These are phyloP conservation scores for Drosophila kurseongensis DNA, from an alignment of 1,140 invertebrate genomes.

Conservation along the genomic window DNA sequence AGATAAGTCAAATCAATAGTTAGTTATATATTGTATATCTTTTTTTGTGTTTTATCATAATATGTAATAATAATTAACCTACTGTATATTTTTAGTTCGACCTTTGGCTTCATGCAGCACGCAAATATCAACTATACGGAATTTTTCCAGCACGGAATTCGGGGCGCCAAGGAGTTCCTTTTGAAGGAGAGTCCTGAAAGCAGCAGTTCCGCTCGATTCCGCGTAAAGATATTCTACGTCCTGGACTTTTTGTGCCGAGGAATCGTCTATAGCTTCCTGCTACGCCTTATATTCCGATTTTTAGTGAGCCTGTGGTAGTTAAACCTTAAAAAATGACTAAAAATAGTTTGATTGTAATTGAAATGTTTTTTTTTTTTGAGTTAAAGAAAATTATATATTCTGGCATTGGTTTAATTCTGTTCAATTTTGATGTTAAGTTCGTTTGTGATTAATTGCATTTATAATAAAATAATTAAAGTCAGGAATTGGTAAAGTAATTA, in stretches of 20 bases:
- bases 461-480: not conserved
- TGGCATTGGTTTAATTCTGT: constrained; percentile 18
- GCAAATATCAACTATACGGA: constrained; percentile 84
- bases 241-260: constrained; percentile 57
- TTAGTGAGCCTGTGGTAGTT: constrained; percentile 25
- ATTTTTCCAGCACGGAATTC: constrained; percentile 86
- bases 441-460: not conserved
- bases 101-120: constrained; percentile 79
- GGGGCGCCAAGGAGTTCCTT: constrained; percentile 86
- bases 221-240: constrained; percentile 63
- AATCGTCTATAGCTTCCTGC: constrained; percentile 48
- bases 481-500: not conserved
- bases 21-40: not conserved
- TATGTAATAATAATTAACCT: constrained; percentile 7
- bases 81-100: constrained; percentile 11
- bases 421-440: not conserved
- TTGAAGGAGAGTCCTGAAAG: constrained; percentile 86
- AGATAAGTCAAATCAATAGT: too few species aligned
- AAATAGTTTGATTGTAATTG: not conserved
- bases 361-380: not conserved
- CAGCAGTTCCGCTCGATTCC: constrained; percentile 46
- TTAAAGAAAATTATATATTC: not conserved
- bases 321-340: not conserved
- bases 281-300: constrained; percentile 48
- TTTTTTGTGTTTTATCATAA: not conserved